A percentile compares a stretch with the other conserved stretches of the same genome.
These are phyloP conservation scores for Nomada flava DNA, from an alignment of 2,888 invertebrate species.

Conservation along the genomic window DNA sequence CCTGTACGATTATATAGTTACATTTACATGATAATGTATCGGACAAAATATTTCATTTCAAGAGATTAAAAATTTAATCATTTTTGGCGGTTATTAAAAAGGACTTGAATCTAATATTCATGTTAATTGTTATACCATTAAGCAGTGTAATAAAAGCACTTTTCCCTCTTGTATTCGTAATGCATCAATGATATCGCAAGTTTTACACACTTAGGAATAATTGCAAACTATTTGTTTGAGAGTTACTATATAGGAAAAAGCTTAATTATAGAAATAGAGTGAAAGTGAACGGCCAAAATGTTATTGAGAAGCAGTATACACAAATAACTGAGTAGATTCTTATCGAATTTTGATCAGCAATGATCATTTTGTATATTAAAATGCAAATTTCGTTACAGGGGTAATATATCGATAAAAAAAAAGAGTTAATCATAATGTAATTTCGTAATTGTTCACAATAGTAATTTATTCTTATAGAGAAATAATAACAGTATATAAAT, in stretches of 20 bases:
- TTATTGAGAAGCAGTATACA: constrained; percentile 12
- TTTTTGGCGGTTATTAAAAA: constrained; percentile 66
- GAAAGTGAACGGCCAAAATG: constrained; percentile 16
- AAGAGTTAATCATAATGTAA: constrained; percentile 47
- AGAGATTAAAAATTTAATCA: constrained; percentile 39
- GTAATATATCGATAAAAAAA: constrained; percentile 30
- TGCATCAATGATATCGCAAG: constrained; percentile 31
- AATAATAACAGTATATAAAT: constrained; percentile 30
- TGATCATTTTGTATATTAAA: constrained; percentile 31
- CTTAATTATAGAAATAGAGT: constrained; percentile 30
- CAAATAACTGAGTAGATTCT: constrained; percentile 18
- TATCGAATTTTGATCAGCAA: constrained; percentile 17
- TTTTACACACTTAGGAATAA: constrained; percentile 45
- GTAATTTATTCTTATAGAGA: constrained; percentile 66
- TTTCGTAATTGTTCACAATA: constrained; percentile 56
- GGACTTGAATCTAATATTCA: constrained; percentile 46
- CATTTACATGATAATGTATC: constrained; percentile 52
- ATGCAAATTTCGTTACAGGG: constrained; percentile 33
- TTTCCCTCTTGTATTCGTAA: constrained; percentile 31
- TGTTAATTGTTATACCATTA: constrained; percentile 62
- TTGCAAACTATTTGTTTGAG: constrained; percentile 22
- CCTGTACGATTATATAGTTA: constrained; percentile 54
- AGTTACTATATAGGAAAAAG: constrained; percentile 5
- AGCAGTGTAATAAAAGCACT: constrained; percentile 43
- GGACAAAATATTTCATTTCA: constrained; percentile 55